Base-by-base conservation (phyloP, 2,113 vertebrate genomes). In the Cervus canadensis region DNA sequence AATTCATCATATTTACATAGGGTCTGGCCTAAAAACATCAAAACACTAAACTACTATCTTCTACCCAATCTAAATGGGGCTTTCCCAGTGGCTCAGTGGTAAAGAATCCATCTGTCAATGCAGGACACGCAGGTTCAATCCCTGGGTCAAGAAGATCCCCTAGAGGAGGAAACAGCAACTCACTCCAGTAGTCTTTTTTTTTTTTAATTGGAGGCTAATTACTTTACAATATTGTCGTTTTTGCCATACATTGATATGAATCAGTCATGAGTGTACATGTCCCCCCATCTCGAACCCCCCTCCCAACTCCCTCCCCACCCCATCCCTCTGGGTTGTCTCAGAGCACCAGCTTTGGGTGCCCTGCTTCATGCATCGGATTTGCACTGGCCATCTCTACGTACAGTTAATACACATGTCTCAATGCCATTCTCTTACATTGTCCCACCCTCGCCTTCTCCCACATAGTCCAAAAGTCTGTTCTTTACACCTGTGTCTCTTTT, bases 351-450 rank as follows among this genome's bases (percentile, higher is more conserved):
- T n/a, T 36, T 4, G 9, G 64, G 64, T 71, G 17, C 9, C 19
- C 64, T 36, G 64, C n/a, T 11, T n/a, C 64, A 21, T 0, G 64
- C n/a, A 23, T 36, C 4, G 1, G 11, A 12, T 26, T 26, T 59
- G 25, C 57, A 59, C 10, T 5, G 10, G 11, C 25, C 62, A 23
- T 9, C n/a, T 36, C 0, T 40, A 40, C 40, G 0, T 6, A 6
- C 6, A n/a, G 64, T 21, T 36, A 11, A 71, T 23, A 23, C 21
- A 12, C n/a, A 23, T 10, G 5, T 36, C 11, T 71, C 64, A 71
- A 2, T 36, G 64, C 17, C 5, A 1, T 71, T 21, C 64, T 9
- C 33, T 33, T 36, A 67, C 1, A 36, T 19, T 21, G 64, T 71
- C 33, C n/a, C 64, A 36, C 17, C 64, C 9, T 36, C 4, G 0